Evolutionary conservation across 92 coral and sea anemone species (phyloP).

Genomic region (Umimayanthus chanpuru): DNA sequence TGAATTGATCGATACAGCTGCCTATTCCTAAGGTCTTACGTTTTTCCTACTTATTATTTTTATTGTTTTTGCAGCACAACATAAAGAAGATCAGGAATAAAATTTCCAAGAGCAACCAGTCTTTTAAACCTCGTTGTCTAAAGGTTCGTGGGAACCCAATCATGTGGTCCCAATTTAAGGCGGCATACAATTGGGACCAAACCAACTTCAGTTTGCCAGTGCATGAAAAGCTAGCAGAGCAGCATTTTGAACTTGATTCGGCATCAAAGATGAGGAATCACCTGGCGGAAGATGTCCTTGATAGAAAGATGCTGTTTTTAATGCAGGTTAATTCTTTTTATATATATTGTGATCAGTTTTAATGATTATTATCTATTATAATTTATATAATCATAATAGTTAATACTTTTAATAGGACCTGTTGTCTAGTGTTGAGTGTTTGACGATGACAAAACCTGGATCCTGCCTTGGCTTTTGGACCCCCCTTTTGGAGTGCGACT

Average conservation of each 20-base stretch:
- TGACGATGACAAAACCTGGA: no score
- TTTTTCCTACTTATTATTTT: no score
- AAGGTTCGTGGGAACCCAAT: constrained; percentile 42
- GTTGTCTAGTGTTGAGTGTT: no score
- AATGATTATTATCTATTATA: no score
- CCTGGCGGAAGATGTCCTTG: constrained; percentile 46
- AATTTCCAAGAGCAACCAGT: constrained; percentile 51
- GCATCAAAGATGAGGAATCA: constrained; percentile 59
- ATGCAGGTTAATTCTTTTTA: constrained; percentile 48
- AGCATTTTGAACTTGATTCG: constrained; percentile 56
- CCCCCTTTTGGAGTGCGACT: no score
- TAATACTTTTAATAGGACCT: no score
- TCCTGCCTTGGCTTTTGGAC: no score
- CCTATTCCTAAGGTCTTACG: no score
- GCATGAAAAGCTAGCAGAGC: constrained; percentile 52
- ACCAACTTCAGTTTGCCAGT: constrained; percentile 45
- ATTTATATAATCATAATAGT: no score
- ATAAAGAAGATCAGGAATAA: constrained; percentile 63
- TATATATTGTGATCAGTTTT: no score
- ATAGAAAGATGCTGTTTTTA: constrained; percentile 57
- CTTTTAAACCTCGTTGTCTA: constrained; percentile 51
- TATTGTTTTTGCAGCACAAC: constrained; percentile 42
- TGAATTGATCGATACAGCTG: no score
- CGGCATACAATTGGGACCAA: constrained; percentile 70
- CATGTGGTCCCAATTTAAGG: constrained; percentile 57